These are phyloP conservation scores for Episyrphus balteatus DNA, from an alignment of 1,140 invertebrate species.

Conservation along the genomic window DNA sequence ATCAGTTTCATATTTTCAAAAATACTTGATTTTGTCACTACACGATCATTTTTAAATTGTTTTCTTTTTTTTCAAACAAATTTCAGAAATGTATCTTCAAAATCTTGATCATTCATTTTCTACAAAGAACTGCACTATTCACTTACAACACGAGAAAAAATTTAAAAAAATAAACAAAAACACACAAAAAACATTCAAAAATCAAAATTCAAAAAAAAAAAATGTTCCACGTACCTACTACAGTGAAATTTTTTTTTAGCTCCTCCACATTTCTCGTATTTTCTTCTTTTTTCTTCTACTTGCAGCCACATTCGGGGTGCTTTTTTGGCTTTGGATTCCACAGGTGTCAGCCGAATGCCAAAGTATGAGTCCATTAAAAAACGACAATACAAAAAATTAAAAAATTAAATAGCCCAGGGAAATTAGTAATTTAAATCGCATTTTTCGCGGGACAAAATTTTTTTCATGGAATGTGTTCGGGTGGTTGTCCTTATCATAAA, in stretches of 20 bases:
- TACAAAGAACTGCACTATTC: neutral
- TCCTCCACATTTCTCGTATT: conserved; percentile 32
- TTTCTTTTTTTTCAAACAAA: too few species aligned
- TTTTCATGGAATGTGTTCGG: too few species aligned
- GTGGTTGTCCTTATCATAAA: too few species aligned
- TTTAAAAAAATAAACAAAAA: neutral
- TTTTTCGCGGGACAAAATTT: too few species aligned
- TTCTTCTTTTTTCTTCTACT: conserved; percentile 24
- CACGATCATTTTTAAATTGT: too few species aligned
- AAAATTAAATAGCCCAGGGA: too few species aligned
- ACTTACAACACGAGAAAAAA: neutral
- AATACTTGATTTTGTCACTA: too few species aligned
- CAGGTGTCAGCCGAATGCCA: conserved; percentile 37
- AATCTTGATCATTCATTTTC: neutral
- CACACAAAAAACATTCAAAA: neutral
- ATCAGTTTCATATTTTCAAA: too few species aligned
- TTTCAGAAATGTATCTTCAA: too few species aligned
- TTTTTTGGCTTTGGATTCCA: conserved; percentile 37
- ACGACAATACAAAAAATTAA: neutral
- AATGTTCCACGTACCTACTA: neutral
- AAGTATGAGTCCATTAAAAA: conserved; percentile 33
- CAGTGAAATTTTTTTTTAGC: conserved; percentile 8
- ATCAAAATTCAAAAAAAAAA: neutral
- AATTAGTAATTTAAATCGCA: too few species aligned
- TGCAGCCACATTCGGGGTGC: conserved; percentile 36